These are phyloP conservation scores for Thripadectes ignobilis DNA, from an alignment of 2,797 vertebrate genomes.

Conservation along the genomic window DNA sequence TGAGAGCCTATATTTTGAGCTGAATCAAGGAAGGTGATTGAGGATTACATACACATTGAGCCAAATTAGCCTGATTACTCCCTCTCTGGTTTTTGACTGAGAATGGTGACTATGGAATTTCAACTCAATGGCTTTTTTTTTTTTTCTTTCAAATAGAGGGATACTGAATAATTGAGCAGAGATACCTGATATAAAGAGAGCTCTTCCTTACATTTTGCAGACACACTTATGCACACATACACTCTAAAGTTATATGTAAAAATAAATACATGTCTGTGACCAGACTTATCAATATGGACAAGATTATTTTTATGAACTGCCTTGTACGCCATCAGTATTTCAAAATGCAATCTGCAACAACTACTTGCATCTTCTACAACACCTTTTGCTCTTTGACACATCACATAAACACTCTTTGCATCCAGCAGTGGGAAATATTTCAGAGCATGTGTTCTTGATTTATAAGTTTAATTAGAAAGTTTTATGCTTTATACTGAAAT, in stretches of 20 bases:
- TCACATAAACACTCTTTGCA: background rate
- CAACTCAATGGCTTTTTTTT: background rate
- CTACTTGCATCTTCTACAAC: background rate
- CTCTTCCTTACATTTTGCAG: background rate
- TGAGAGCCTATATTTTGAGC: background rate
- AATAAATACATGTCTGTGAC: background rate
- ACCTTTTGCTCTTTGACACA: constrained; percentile 1
- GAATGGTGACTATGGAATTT: background rate
- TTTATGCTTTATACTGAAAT: constrained; percentile 4
- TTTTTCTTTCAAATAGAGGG: background rate
- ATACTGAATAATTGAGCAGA: background rate
- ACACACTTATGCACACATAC: background rate
- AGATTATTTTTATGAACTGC: background rate
- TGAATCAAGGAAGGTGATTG: background rate
- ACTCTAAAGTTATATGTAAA: background rate
- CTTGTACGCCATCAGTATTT: background rate
- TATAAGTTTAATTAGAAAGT: constrained; percentile 50
- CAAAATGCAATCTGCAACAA: background rate
- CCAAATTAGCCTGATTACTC: background rate
- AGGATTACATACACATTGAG: background rate
- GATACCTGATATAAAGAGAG: background rate
- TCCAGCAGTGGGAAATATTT: background rate
- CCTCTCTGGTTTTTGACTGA: background rate
- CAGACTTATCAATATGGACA: background rate
- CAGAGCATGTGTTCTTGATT: background rate